Evolutionary conservation across 2,113 vertebrate species (phyloP).

Genomic region (Cercocebus atys): DNA sequence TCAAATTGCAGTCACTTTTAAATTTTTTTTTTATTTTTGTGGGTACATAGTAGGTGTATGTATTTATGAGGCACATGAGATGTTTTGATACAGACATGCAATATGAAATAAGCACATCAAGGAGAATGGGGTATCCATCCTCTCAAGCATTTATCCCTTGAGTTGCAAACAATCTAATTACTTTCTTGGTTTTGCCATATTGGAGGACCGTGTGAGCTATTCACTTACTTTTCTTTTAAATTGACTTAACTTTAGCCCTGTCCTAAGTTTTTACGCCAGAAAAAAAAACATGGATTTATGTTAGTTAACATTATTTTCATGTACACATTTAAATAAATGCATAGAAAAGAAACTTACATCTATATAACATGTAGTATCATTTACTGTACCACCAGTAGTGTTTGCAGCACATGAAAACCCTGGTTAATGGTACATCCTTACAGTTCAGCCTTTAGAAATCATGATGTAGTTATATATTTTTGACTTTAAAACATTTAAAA

Average conservation of each 20-base stretch:
- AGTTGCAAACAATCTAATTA: too few species aligned
- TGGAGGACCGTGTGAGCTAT: not conserved
- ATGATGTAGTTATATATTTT: not conserved
- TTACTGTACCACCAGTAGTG: not conserved
- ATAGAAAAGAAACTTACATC: not conserved
- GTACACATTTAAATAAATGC: not conserved
- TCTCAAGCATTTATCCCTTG: too few species aligned
- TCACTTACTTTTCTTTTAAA: conserved; percentile 16
- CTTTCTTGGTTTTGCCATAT: not conserved
- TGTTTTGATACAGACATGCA: too few species aligned
- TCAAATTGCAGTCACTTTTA: conserved; percentile 1
- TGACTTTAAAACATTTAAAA: not conserved
- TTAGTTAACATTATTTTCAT: not conserved
- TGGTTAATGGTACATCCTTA: not conserved
- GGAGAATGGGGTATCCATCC: too few species aligned
- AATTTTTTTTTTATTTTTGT: not conserved
- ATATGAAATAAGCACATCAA: too few species aligned
- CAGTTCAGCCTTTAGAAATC: not conserved
- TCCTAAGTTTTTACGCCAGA: not conserved
- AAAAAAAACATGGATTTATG: not conserved
- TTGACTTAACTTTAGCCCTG: not conserved
- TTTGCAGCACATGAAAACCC: not conserved
- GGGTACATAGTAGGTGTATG: too few species aligned
- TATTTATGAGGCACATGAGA: too few species aligned
- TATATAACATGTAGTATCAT: not conserved